A percentile compares a stretch with the other conserved stretches of the same genome.
Conservation (phyloP, 2,113 vertebrate genomes). For the Takifugu bimaculatus region DNA sequence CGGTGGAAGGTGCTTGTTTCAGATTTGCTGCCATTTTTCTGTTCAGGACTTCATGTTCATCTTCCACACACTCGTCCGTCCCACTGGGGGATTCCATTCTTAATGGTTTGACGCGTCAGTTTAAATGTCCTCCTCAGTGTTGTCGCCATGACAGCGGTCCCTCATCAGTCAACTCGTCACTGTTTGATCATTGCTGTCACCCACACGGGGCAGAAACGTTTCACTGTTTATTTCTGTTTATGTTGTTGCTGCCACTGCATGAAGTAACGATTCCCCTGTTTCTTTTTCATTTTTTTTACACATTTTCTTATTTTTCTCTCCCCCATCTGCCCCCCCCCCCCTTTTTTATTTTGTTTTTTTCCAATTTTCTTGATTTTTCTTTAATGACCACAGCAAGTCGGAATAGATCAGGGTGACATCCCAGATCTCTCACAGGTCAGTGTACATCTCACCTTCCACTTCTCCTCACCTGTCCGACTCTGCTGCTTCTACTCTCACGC, state of each 20-base stretch:
- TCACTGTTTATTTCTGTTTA: conserved; percentile 64
- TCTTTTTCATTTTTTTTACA: conserved; percentile 27
- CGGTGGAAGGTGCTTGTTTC: too few relatives aligned
- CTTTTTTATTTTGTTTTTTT: conserved; percentile 22
- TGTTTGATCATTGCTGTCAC: conserved; percentile 34
- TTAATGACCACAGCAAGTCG: conserved; percentile 89
- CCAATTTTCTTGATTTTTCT: conserved; percentile 46
- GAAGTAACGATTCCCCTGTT: conserved; percentile 70
- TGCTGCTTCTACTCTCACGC: conserved; percentile 4
- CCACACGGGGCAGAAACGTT: conserved; percentile 33
- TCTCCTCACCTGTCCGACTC: conserved; percentile 13
- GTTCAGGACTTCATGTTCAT: conserved; percentile 3
- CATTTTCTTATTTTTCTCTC: conserved; percentile 9
- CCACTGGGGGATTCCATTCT: neutral
- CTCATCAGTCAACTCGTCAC: conserved; percentile 51
- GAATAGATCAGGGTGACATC: conserved; percentile 95
- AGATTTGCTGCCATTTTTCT: too few relatives aligned
- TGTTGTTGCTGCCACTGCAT: conserved; percentile 72
- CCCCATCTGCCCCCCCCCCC: neutral
- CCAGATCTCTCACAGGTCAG: conserved; percentile 97
- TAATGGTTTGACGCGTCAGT: neutral
- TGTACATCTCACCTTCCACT: conserved; percentile 76
- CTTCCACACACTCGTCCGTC: neutral
- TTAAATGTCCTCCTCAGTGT: conserved; percentile 22
- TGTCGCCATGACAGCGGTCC: conserved; percentile 18